Evolutionary conservation across 2,888 invertebrate genomes (phyloP).

Genomic region (Cremastobaeus sp.): DNA sequence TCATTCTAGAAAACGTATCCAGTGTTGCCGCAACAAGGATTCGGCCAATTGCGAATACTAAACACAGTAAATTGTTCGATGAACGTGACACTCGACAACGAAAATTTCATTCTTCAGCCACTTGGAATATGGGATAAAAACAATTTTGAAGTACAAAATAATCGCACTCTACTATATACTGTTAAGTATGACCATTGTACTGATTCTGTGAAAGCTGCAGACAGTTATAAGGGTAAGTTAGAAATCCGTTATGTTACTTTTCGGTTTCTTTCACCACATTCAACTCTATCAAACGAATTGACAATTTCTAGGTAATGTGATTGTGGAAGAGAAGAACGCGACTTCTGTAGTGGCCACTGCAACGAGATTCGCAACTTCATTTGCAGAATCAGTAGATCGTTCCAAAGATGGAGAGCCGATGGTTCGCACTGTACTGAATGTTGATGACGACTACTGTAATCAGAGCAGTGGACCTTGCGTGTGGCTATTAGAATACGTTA

Average conservation of each 20-base stretch:
- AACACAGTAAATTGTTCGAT: constrained; percentile 78
- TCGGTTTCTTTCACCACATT: too few relatives aligned
- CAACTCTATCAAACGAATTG: too few relatives aligned
- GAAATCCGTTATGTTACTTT: too few relatives aligned
- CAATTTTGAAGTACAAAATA: constrained; percentile 42
- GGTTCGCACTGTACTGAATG: constrained; percentile 25
- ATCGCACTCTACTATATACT: background rate
- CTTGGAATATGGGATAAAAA: constrained; percentile 66
- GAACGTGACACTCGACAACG: constrained; percentile 40
- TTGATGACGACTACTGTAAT: constrained; percentile 20
- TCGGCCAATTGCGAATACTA: constrained; percentile 85
- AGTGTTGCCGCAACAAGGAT: constrained; percentile 80
- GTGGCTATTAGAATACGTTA: constrained; percentile 8
- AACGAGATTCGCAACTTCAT: background rate
- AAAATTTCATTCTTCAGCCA: constrained; percentile 55
- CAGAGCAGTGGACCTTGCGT: background rate
- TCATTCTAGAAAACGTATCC: constrained; percentile 81
- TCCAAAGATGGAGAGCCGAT: constrained; percentile 37
- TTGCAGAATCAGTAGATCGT: constrained; percentile 29
- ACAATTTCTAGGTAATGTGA: too few relatives aligned
- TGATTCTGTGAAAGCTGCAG: constrained; percentile 10
- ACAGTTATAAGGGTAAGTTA: too few relatives aligned
- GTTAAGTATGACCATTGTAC: constrained; percentile 21
- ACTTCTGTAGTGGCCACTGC: constrained; percentile 25
- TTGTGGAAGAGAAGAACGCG: too few relatives aligned